Percentiles rank a stretch among this genome's conserved stretches.
Conservation (phyloP, 2,113 vertebrate genomes). For the Campylomormyrus tamandua region DNA sequence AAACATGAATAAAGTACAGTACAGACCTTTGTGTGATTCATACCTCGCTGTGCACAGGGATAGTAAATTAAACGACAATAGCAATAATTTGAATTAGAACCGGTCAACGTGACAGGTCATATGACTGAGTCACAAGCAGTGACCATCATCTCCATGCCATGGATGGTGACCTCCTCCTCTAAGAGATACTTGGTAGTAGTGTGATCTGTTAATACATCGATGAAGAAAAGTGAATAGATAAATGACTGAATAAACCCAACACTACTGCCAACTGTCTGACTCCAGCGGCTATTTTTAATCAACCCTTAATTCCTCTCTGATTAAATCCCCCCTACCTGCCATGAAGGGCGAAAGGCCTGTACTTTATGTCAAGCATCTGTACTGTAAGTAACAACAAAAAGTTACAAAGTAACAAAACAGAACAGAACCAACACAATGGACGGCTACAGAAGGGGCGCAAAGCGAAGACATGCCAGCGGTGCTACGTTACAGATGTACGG, state of each 20-base stretch:
- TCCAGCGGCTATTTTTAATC: conserved; percentile 34
- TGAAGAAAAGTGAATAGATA: neutral
- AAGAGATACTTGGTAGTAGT: neutral
- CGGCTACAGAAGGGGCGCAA: neutral
- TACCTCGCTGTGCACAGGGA: neutral
- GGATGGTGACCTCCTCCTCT: neutral
- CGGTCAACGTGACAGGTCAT: conserved; percentile 47
- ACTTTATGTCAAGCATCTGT: conserved; percentile 18
- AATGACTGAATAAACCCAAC: neutral
- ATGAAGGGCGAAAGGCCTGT: conserved; percentile 22
- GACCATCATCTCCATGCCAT: neutral
- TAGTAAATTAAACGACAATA: neutral
- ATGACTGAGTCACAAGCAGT: conserved; percentile 43
- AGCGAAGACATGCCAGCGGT: neutral
- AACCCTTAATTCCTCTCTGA: conserved; percentile 30
- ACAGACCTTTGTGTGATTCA: neutral
- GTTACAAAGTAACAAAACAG: neutral
- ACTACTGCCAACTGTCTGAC: neutral
- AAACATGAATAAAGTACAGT: neutral
- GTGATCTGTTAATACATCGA: neutral
- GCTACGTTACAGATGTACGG: neutral
- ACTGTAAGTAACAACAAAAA: conserved; percentile 16
- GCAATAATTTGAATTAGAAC: neutral
- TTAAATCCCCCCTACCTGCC: conserved; percentile 32
- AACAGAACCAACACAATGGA: conserved; percentile 25